Evolutionary conservation across 2,113 vertebrate genomes (phyloP).

Genomic region (Xiphorhynchus elegans): DNA sequence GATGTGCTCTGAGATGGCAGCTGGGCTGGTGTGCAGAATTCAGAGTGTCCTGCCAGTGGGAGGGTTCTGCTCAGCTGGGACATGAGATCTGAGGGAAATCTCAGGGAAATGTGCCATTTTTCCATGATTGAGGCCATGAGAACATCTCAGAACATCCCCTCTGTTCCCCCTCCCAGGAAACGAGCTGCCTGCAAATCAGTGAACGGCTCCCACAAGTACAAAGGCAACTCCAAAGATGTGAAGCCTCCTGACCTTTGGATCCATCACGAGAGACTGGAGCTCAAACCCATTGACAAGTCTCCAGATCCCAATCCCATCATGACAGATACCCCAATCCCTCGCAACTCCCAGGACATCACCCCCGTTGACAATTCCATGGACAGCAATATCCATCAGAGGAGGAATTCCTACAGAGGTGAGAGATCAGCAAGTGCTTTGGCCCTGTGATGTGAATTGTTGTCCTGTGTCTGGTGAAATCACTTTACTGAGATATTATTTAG

Average conservation of each 20-base stretch:
- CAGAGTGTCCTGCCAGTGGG: background rate
- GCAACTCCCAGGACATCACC: slow-evolving; percentile 94
- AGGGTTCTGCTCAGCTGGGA: background rate
- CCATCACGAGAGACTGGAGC: slow-evolving; percentile 94
- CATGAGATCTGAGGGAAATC: background rate
- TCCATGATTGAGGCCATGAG: background rate
- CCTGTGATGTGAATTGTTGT: too few relatives aligned
- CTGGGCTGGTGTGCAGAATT: background rate
- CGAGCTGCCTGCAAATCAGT: slow-evolving; percentile 93
- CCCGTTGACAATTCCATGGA: slow-evolving; percentile 91
- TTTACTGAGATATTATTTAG: too few relatives aligned
- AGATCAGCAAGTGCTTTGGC: too few relatives aligned
- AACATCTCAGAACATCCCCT: background rate
- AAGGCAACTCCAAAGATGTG: slow-evolving; percentile 95
- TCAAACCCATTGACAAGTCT: slow-evolving; percentile 97
- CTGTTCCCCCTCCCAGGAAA: slow-evolving; percentile 75
- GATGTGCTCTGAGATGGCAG: background rate
- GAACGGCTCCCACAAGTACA: slow-evolving; percentile 97
- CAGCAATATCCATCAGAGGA: slow-evolving; percentile 89
- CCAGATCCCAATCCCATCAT: slow-evolving; percentile 96
- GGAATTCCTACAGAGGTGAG: slow-evolving; percentile 95
- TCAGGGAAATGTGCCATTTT: background rate
- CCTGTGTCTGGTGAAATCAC: too few relatives aligned
- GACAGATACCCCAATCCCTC: slow-evolving; percentile 96
- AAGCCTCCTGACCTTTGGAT: slow-evolving; percentile 99